phyloP scores from a whole-genome alignment of 2,888 invertebrate genomes.

The Tiliacea aurago region DNA sequence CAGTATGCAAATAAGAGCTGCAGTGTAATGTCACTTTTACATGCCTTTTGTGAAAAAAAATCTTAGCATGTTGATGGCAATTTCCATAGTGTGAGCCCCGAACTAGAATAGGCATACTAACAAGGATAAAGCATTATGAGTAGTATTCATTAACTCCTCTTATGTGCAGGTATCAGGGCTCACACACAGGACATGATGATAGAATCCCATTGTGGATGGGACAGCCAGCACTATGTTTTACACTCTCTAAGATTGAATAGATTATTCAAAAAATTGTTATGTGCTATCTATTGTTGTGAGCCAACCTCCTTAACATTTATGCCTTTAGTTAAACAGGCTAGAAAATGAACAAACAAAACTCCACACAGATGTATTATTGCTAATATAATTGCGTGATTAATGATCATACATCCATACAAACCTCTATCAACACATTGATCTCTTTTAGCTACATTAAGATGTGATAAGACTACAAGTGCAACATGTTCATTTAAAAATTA shows the following conservation, averaged over 20 bases:
- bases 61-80: background rate
- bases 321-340: background rate
- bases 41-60: background rate
- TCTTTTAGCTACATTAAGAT: background rate
- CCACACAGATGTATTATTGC: background rate
- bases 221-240: background rate
- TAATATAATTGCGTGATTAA: background rate
- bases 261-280: background rate
- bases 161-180: background rate
- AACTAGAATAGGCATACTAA: background rate
- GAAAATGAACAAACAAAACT: background rate
- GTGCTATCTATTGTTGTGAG: background rate
- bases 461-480: background rate
- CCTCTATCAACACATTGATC: conserved; percentile 9
- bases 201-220: background rate
- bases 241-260: background rate
- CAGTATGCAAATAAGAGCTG: background rate
- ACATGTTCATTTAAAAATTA: background rate
- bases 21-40: background rate
- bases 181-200: background rate
- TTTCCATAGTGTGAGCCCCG: background rate
- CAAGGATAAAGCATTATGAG: background rate
- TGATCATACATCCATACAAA: background rate
- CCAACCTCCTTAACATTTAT: conserved; percentile 3
- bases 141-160: background rate